phyloP scores from a whole-genome alignment of 2,888 invertebrate genomes.

The Stenodema calcarata region DNA sequence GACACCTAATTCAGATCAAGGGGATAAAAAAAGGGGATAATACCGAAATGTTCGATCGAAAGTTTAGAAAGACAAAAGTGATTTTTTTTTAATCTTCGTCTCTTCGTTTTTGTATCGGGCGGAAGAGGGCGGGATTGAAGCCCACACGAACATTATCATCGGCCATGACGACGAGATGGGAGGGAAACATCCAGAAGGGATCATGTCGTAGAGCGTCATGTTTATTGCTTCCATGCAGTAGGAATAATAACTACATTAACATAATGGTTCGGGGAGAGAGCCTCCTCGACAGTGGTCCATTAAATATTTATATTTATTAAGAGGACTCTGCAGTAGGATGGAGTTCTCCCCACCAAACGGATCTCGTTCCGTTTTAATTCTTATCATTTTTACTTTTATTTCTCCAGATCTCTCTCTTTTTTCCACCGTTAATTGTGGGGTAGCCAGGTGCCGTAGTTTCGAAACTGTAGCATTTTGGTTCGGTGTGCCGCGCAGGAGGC shows the following conservation, averaged over 20 bases:
- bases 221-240: slow-evolving; percentile 30
- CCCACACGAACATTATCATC: slow-evolving; percentile 16
- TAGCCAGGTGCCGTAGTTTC: slow-evolving; percentile 6
- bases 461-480: slow-evolving; percentile 22
- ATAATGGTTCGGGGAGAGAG: slow-evolving; percentile 11
- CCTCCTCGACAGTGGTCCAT: slow-evolving; percentile 39
- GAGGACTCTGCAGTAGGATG: not conserved
- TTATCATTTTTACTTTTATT: not conserved
- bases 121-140: not conserved
- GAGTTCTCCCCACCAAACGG: not conserved
- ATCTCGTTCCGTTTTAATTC: slow-evolving; percentile 1
- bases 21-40: not conserved
- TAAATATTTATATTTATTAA: slow-evolving; percentile 47
- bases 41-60: not conserved
- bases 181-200: slow-evolving; percentile 3
- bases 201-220: slow-evolving; percentile 35
- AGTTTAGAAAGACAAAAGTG: not conserved
- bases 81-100: not conserved
- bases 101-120: not conserved
- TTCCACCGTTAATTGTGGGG: slow-evolving; percentile 10
- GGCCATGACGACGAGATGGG: slow-evolving; percentile 10
- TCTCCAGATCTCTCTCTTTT: not conserved
- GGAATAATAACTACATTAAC: slow-evolving; percentile 48
- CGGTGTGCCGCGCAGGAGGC: not conserved
- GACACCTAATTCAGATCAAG: not conserved